Percentiles rank a stretch among this genome's conserved stretches.
These are phyloP conservation scores for Rugalucina vietnamica DNA, from an alignment of 2,888 invertebrate genomes.

Conservation along the genomic window DNA sequence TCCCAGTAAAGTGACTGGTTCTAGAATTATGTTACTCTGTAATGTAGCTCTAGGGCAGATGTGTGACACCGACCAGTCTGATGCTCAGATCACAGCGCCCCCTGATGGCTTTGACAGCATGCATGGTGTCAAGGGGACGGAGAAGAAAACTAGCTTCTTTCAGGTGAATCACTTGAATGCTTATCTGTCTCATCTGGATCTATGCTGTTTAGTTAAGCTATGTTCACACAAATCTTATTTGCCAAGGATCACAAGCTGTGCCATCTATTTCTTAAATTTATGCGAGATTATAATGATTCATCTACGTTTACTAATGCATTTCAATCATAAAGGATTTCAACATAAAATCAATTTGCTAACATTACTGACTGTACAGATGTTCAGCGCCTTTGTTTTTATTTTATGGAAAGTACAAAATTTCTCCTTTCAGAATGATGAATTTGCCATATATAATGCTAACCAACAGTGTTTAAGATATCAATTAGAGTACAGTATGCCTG, in stretches of 20 bases:
- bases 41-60: constrained; percentile 74
- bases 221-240: no score
- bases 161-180: constrained; percentile 18
- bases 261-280: no score
- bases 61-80: constrained; percentile 43
- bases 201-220: no score
- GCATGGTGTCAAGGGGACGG: constrained; percentile 70
- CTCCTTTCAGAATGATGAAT: constrained; percentile 76
- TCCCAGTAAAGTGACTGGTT: constrained; percentile 57
- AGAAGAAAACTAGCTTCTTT: constrained; percentile 34
- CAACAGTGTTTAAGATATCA: constrained; percentile 78
- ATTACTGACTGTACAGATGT: no score
- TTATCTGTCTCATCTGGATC: no score
- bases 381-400: no score
- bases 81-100: constrained; percentile 63
- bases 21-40: constrained; percentile 70
- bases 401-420: no score
- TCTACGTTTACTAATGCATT: no score
- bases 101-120: constrained; percentile 77
- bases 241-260: no score
- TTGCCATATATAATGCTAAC: constrained; percentile 74
- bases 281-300: no score
- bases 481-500: constrained; percentile 72
- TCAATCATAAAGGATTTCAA: no score
- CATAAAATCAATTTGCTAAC: no score